phyloP scores from a whole-genome alignment of 1,140 invertebrate species.

The Aporrectodea caliginosa region DNA sequence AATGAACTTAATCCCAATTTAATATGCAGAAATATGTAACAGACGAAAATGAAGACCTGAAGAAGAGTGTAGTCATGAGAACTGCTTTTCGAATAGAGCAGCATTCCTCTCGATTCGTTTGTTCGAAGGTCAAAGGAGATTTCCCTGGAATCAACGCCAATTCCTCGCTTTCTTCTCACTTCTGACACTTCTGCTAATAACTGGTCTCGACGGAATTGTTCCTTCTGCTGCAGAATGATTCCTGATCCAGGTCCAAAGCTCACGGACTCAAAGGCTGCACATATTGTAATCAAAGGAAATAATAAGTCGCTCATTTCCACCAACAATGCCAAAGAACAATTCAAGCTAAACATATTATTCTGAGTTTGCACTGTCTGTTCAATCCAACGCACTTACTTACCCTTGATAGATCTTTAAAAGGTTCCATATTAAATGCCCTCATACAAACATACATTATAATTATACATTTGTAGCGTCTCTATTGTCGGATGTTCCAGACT shows the following conservation, averaged over 20 bases:
- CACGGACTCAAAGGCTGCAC: background rate
- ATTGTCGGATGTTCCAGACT: no score
- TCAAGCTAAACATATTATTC: no score
- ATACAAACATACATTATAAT: no score
- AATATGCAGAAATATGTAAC: no score
- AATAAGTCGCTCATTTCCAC: slow-evolving; percentile 27
- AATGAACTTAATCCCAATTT: no score
- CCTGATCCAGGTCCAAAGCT: background rate
- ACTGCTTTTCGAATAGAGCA: background rate
- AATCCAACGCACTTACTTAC: no score
- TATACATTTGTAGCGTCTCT: no score
- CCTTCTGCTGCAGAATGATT: background rate
- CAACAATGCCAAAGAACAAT: no score
- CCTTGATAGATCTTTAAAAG: no score
- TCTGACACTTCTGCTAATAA: background rate
- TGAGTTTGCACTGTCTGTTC: no score
- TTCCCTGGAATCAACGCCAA: background rate
- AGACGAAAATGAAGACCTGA: no score
- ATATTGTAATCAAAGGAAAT: background rate
- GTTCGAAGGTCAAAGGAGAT: background rate
- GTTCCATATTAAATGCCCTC: no score
- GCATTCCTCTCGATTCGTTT: background rate
- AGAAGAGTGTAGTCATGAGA: background rate
- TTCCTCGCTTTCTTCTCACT: background rate
- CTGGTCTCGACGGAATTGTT: background rate